A percentile compares a stretch with the other conserved stretches of the same genome.
phyloP scores from a whole-genome alignment of 2,113 vertebrate species.

The Calcarius ornatus region DNA sequence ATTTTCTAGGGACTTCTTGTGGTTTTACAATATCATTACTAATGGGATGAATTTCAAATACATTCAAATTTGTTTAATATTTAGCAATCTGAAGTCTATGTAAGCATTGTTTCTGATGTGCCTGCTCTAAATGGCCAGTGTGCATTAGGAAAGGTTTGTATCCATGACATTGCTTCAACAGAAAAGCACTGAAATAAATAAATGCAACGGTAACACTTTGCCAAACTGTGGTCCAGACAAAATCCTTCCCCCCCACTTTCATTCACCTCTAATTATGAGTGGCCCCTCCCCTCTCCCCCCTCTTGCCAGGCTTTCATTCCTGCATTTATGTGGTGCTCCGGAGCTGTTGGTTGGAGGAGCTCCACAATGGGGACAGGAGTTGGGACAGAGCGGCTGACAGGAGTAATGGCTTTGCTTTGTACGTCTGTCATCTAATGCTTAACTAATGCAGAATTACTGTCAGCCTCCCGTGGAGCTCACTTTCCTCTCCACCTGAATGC shows the following conservation, averaged over 20 bases:
- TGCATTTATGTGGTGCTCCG: background rate
- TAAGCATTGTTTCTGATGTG: background rate
- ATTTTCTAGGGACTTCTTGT: constrained; percentile 7
- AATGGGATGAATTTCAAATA: constrained; percentile 1
- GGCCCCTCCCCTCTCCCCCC: background rate
- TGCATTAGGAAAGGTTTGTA: background rate
- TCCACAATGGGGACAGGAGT: constrained; percentile 27
- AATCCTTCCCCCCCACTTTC: background rate
- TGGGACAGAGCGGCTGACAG: constrained; percentile 23
- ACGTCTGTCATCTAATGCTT: constrained; percentile 65
- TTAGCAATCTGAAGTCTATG: background rate
- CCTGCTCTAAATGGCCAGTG: background rate
- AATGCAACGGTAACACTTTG: background rate
- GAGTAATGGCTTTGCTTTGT: constrained; percentile 65
- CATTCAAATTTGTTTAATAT: background rate
- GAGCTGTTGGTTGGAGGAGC: constrained; percentile 36
- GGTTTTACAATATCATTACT: background rate
- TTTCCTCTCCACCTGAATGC: constrained; percentile 62
- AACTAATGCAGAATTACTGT: constrained; percentile 68
- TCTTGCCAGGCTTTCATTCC: background rate
- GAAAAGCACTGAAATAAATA: background rate
- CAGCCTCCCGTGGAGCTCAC: constrained; percentile 47
- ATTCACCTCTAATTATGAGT: background rate
- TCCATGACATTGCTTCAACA: background rate
- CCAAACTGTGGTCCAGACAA: background rate